Evolutionary conservation across 2,113 vertebrate species (phyloP), one percentile per base, ranked within the genome.

Genomic region (Mesocricetus auratus): DNA sequence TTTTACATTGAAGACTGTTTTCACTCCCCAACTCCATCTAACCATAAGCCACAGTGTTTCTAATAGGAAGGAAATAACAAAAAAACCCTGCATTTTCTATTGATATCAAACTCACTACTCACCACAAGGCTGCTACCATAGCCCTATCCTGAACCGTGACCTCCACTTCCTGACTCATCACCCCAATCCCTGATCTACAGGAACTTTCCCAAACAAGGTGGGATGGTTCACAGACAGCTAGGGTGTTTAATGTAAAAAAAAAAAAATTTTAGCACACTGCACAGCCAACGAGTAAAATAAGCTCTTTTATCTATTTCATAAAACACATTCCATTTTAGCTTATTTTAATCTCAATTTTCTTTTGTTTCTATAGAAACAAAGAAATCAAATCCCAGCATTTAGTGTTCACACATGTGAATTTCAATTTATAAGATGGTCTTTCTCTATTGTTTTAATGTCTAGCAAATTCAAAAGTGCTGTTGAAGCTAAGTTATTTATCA

Each of bases 341-440:
- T 95, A 97, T 95, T 96, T 96, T 95, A 97, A 97, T 98, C 94
- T 94, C 96, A 78, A 94, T 95, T 97, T 98, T 97, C 90, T 94
- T 97, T 98, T 98, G 97, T 98, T 98, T 97, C 97, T 97, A 97
- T 97, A 97, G 95, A 98, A 97, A 97, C 94, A 96, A 97, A 93
- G 69, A 96, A 94, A 97, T 96, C 86, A 96, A 96, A 93, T 83
- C 91, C 74, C 24, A 91, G 94, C 96, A 94, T 92, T 94, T 89
- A 94, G 68, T 91, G 82, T 83, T 95, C 95, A 95, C 93, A 97
- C 77, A 89, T 74, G 92, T 77, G 94, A 97, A 95, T 96, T 96
- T 94, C 97, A 92, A 81, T 97, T 96, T 97, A 95, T 89, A 94
- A 97, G 96, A 96, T 91, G 88, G 88, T 93, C 42, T 96, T 92